Evolutionary conservation across 2,797 vertebrate genomes (phyloP), one percentile per base, ranked within the genome.

Genomic region (Leptatherina wallacei): DNA sequence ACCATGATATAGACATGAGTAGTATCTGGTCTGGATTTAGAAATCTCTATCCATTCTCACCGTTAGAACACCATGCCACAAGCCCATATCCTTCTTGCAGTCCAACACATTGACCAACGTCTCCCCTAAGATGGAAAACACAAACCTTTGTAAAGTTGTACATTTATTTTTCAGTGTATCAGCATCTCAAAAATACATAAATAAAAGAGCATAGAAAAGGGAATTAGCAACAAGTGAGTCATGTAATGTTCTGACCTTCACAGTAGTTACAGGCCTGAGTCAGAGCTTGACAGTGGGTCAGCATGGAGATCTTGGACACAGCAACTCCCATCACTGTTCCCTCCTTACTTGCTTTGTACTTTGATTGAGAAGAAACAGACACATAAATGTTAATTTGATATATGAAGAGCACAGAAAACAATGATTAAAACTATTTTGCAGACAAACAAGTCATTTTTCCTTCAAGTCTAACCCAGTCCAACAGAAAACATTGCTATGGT

Each of bases 261-360:
- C 96, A 96, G 91, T 99, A 99, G 95, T 96, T 98, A 91, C 97
- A 99, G 90, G 98, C 97, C 91, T 99, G 98, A 1, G 96, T 96
- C 85, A 99, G 90, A 40, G 98, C 96, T 68, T 99, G 98, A 85
- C 98, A 99, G 91, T 99, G 98, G 61, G 97, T 96, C 87, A 99
- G 89, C 97, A 99, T 96, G 73, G 98, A 96, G 52, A 97, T 90
- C 55, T 97, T 96, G 20, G 98, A 99, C 78, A 99, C 96, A 0
- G 98, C 97, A 1, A 99, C 98, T 27, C 98, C 98, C 97, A 99
- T 98, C 55, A 99, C 98, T 0, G 97, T 99, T 75, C 98, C 98
- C 90, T 99, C 98, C 75, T 99, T 99, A 95, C 97, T 99, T 2
- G 97, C 97, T 93, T 98, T 98, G 91, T 99, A 99, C 98, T 99